Percentiles rank a stretch among this genome's conserved stretches.
Evolutionary conservation across 2,113 vertebrate genomes (phyloP).

Genomic region (Pristiophorus japonicus): DNA sequence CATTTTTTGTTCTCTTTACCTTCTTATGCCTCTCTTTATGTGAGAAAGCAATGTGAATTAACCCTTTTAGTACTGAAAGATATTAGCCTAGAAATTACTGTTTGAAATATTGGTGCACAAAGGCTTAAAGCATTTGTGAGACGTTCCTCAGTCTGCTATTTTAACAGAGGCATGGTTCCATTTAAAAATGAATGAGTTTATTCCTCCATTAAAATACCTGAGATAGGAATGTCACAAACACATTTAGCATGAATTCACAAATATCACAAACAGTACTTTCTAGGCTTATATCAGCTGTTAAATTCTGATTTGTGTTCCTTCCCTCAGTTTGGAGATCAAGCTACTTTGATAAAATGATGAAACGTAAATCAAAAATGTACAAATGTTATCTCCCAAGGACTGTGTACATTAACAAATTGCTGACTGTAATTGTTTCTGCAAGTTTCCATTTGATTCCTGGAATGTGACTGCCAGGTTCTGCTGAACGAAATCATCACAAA

Average conservation of each 20-base stretch:
- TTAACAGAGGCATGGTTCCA: not conserved
- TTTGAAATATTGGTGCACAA: not conserved
- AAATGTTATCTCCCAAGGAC: not conserved
- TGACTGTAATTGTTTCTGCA: not conserved
- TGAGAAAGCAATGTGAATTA: not conserved
- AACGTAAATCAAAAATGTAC: not conserved
- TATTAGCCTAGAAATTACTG: not conserved
- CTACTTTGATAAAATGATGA: not conserved
- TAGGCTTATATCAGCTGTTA: not conserved
- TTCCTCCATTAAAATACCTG: not conserved
- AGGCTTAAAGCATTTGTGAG: not conserved
- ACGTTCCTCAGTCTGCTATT: not conserved
- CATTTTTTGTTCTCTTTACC: not conserved
- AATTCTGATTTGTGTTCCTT: not conserved
- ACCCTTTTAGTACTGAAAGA: not conserved
- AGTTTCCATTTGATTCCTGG: not conserved
- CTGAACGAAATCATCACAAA: not conserved
- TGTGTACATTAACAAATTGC: too few species aligned
- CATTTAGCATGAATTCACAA: not conserved
- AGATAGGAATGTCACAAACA: not conserved
- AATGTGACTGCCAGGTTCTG: not conserved
- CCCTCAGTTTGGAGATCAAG: not conserved
- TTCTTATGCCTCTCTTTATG: not conserved
- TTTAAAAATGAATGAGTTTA: not conserved
- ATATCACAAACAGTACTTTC: not conserved